Percentiles rank a stretch among this genome's conserved stretches.
Conservation (phyloP, 2,113 vertebrate genomes). For the Edolisoma coerulescens region DNA sequence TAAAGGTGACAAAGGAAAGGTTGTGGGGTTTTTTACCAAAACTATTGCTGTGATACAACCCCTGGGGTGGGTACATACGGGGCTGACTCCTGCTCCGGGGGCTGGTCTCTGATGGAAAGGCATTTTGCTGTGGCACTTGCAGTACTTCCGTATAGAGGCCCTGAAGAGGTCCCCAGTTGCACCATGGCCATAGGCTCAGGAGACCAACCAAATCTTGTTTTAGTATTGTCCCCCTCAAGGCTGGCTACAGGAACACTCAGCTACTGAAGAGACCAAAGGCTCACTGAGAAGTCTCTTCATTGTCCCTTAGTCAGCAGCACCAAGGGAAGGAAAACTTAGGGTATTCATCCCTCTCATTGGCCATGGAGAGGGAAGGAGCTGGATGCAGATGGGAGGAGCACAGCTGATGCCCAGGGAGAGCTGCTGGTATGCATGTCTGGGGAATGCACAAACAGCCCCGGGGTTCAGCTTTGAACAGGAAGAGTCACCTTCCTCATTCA, state of each 20-base stretch:
- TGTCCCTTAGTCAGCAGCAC: neutral
- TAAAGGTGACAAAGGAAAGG: neutral
- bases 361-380: neutral
- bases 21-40: neutral
- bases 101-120: neutral
- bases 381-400: neutral
- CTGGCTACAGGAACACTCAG: neutral
- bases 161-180: neutral
- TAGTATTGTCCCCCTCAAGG: neutral
- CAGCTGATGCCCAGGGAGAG: neutral
- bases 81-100: neutral
- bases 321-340: neutral
- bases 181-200: rapidly evolving
- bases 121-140: neutral
- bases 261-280: neutral
- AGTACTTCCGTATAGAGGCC: neutral
- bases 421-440: rapidly evolving
- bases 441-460: rapidly evolving
- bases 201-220: neutral
- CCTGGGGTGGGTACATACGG: rapidly evolving
- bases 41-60: neutral
- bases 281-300: neutral
- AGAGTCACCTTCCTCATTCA: neutral
- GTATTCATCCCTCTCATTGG: neutral
- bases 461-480: neutral